These are phyloP conservation scores for Meiosimyza decipiens DNA, from an alignment of 2,888 invertebrate genomes.

Conservation along the genomic window DNA sequence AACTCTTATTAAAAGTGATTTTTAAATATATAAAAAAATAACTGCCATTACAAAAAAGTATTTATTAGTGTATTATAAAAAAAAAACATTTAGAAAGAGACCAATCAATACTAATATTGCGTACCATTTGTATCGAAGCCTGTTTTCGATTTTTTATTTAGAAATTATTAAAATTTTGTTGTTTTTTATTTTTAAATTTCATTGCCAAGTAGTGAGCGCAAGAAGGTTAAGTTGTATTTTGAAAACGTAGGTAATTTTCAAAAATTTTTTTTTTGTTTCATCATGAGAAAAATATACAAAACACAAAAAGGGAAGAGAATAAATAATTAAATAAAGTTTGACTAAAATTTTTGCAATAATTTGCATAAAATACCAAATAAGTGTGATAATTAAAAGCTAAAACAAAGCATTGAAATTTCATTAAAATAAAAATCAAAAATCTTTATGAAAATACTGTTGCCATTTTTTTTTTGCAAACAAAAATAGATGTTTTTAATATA, in stretches of 20 bases:
- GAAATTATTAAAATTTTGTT: slow-evolving; percentile 35
- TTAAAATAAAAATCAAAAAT: neutral
- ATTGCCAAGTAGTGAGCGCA: neutral
- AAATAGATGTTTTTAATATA: too few species aligned
- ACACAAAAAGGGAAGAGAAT: slow-evolving; percentile 28
- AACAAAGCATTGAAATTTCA: neutral
- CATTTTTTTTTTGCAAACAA: too few species aligned
- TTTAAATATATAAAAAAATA: neutral
- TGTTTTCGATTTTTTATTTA: slow-evolving; percentile 46
- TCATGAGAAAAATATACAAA: slow-evolving; percentile 9
- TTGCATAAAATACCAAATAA: neutral
- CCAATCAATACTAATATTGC: slow-evolving; percentile 57
- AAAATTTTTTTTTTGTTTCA: slow-evolving; percentile 5
- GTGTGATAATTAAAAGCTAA: neutral
- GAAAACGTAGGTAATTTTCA: slow-evolving; percentile 16
- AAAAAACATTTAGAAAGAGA: slow-evolving; percentile 40
- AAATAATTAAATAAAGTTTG: slow-evolving; percentile 13
- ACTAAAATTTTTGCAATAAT: slow-evolving; percentile 5
- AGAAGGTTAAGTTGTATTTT: slow-evolving; percentile 10
- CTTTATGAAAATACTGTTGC: too few species aligned
- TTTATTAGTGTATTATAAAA: slow-evolving; percentile 6
- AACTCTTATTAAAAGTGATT: neutral
- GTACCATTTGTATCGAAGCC: slow-evolving; percentile 67
- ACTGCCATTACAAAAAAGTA: slow-evolving; percentile 10
- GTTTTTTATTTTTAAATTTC: slow-evolving; percentile 7